Conservation (phyloP, 2,888 invertebrate species). For the Opisthograptis luteolata region DNA sequence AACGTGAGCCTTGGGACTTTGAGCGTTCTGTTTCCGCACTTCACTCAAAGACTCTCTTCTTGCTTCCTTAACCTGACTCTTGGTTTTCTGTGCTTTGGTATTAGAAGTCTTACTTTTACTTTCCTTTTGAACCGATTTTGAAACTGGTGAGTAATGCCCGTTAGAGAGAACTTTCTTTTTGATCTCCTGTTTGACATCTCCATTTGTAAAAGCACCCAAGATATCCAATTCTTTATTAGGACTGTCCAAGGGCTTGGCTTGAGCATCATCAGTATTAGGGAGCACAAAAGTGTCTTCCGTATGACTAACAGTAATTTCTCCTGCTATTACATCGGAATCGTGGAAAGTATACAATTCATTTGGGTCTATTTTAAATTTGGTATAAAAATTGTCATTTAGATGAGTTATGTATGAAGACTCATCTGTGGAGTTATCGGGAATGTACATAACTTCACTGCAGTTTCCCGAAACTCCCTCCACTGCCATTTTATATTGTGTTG, state of each 20-base stretch:
- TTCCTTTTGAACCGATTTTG: slow-evolving; percentile 48
- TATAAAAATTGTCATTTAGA: slow-evolving; percentile 75
- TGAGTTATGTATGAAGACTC: slow-evolving; percentile 75
- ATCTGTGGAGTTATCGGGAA: slow-evolving; percentile 73
- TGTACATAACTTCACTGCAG: slow-evolving; percentile 75
- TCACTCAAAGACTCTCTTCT: slow-evolving; percentile 53
- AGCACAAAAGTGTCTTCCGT: slow-evolving; percentile 77
- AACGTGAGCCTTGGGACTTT: slow-evolving; percentile 57
- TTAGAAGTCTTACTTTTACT: slow-evolving; percentile 57
- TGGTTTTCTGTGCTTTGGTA: slow-evolving; percentile 70
- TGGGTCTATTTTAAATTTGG: slow-evolving; percentile 81
- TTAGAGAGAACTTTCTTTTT: slow-evolving; percentile 62
- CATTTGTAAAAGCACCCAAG: slow-evolving; percentile 62
- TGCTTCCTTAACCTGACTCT: slow-evolving; percentile 54
- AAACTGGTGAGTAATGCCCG: slow-evolving; percentile 61
- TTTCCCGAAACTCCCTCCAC: slow-evolving; percentile 73
- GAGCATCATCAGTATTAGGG: slow-evolving; percentile 64
- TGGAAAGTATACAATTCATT: slow-evolving; percentile 80
- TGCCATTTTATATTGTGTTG: slow-evolving; percentile 80
- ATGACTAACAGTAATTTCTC: slow-evolving; percentile 77
- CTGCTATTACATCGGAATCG: slow-evolving; percentile 78
- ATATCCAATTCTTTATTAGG: slow-evolving; percentile 65
- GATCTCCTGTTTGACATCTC: slow-evolving; percentile 60
- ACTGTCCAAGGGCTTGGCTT: slow-evolving; percentile 61
- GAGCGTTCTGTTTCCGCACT: slow-evolving; percentile 50